Evolutionary conservation across 2,888 invertebrate species (phyloP).

Genomic region (Cephonodes hylas): DNA sequence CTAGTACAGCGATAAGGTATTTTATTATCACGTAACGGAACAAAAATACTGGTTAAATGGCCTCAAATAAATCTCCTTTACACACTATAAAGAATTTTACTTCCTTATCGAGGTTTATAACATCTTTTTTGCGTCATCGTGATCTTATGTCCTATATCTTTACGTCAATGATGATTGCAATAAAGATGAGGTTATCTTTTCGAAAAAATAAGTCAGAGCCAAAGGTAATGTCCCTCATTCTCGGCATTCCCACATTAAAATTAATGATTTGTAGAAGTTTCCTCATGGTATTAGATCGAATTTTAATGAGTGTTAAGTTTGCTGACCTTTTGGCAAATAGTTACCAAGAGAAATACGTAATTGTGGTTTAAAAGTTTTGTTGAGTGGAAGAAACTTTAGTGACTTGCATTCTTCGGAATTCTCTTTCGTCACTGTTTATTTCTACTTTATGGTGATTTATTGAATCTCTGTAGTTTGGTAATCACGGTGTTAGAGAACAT

Average conservation of each 20-base stretch:
- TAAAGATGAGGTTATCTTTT: not conserved
- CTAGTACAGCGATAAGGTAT: too few relatives aligned
- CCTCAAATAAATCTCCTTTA: not conserved
- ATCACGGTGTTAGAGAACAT: not conserved
- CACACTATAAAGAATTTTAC: not conserved
- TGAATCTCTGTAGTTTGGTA: not conserved
- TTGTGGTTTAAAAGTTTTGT: not conserved
- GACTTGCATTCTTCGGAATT: not conserved
- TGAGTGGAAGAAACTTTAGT: not conserved
- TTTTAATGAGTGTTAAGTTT: not conserved
- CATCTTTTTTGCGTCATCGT: not conserved
- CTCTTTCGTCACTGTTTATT: not conserved
- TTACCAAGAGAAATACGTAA: not conserved
- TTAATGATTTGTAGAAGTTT: not conserved
- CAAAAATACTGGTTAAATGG: not conserved
- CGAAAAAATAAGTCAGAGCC: not conserved
- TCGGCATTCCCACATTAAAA: not conserved
- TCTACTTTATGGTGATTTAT: not conserved
- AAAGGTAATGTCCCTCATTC: not conserved
- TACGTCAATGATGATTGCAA: not conserved
- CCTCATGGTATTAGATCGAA: not conserved
- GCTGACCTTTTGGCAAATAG: not conserved
- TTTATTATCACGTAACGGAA: not conserved
- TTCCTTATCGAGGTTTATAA: not conserved
- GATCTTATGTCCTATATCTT: not conserved